Evolutionary conservation across 2,797 vertebrate species (phyloP).

Genomic region (Coregonus sp.): DNA sequence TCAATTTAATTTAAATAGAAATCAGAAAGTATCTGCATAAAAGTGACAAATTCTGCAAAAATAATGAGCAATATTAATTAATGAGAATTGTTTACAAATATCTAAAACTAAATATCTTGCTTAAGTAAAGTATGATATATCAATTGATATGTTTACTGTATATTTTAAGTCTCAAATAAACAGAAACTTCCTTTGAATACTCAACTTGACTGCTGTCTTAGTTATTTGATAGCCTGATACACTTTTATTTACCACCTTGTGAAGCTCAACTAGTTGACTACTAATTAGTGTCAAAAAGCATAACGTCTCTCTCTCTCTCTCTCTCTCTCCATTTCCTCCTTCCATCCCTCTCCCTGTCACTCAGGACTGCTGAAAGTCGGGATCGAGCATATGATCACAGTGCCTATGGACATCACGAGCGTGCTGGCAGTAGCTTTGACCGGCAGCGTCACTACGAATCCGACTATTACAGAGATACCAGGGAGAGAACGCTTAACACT

Average conservation of each 20-base stretch:
- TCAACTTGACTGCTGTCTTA: slow-evolving; percentile 3
- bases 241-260: neutral
- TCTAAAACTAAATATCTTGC: too few species aligned
- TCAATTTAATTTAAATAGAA: too few species aligned
- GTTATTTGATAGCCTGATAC: slow-evolving; percentile 1
- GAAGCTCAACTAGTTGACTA: neutral
- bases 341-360: slow-evolving; percentile 41
- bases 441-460: slow-evolving; percentile 96
- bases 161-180: neutral
- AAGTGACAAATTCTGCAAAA: too few species aligned
- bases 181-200: neutral
- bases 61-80: too few species aligned
- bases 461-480: slow-evolving; percentile 95
- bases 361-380: slow-evolving; percentile 94
- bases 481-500: slow-evolving; percentile 85
- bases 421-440: slow-evolving; percentile 88
- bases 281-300: slow-evolving; percentile 11
- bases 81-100: too few species aligned
- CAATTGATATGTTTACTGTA: neutral
- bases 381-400: slow-evolving; percentile 97
- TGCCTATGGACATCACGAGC: slow-evolving; percentile 99
- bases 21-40: too few species aligned
- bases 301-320: slow-evolving; percentile 40
- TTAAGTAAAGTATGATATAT: neutral
- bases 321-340: slow-evolving; percentile 32